These are phyloP conservation scores for Notarius lentiginosus DNA, from an alignment of 2,113 vertebrate species.

Conservation along the genomic window DNA sequence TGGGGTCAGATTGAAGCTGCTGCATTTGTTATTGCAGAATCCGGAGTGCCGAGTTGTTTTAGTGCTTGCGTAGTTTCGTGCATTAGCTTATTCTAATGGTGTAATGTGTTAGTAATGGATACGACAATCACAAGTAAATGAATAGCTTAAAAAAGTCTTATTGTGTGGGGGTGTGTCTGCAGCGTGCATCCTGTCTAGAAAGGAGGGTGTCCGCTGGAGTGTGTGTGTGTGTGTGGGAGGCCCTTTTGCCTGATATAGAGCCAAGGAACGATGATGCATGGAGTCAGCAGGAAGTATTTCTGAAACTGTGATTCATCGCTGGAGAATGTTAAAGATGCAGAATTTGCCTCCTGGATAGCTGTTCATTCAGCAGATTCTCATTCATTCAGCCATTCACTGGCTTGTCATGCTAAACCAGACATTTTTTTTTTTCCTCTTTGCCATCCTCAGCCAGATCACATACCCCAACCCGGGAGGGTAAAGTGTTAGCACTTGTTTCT, in stretches of 20 bases:
- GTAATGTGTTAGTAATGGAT: background rate
- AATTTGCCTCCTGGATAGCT: background rate
- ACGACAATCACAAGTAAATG: background rate
- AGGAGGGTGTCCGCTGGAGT: background rate
- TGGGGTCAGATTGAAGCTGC: background rate
- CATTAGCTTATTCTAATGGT: background rate
- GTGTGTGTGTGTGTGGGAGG: slow-evolving; percentile 26
- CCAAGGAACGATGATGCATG: background rate
- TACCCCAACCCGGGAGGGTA: background rate
- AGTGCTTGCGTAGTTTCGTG: background rate
- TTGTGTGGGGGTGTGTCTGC: slow-evolving; percentile 21
- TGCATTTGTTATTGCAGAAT: background rate
- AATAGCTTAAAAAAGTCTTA: background rate
- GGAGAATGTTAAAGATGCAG: slow-evolving; percentile 8
- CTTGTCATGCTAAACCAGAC: background rate
- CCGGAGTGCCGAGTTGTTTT: too few relatives aligned
- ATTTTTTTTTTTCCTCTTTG: background rate
- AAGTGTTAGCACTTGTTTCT: background rate
- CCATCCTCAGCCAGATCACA: background rate
- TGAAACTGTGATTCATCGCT: slow-evolving; percentile 40
- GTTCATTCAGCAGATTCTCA: slow-evolving; percentile 16
- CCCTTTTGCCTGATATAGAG: slow-evolving; percentile 23
- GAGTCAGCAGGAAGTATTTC: slow-evolving; percentile 42
- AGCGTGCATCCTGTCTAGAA: slow-evolving; percentile 23
- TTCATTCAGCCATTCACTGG: slow-evolving; percentile 11